Evolutionary conservation across 2,797 vertebrate species (phyloP).

Genomic region (Emydoidea blandingii): DNA sequence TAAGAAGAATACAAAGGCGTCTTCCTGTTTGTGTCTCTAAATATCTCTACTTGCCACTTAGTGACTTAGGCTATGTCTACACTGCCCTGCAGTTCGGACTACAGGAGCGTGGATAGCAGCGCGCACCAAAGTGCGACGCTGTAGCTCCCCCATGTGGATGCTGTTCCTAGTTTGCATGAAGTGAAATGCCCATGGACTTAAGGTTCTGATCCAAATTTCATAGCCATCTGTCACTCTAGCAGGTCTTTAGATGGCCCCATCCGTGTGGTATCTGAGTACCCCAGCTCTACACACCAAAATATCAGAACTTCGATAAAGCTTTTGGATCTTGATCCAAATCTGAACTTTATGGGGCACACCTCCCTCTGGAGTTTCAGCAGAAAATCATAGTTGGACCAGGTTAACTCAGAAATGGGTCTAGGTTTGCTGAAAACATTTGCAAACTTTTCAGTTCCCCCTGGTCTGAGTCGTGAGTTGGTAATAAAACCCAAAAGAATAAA

Average conservation of each 20-base stretch:
- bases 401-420: background rate
- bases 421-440: background rate
- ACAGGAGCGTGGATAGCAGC: background rate
- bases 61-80: too few relatives aligned
- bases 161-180: background rate
- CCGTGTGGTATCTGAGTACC: background rate
- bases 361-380: background rate
- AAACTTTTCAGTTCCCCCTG: background rate
- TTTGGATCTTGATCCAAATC: background rate
- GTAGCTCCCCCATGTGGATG: background rate
- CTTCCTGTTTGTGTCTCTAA: background rate
- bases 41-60: background rate
- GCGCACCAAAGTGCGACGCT: fast-evolving
- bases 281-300: background rate
- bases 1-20: background rate
- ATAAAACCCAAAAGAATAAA: background rate
- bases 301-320: background rate
- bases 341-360: background rate
- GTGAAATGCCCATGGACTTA: background rate
- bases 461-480: background rate
- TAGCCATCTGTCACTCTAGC: background rate
- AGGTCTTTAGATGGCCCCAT: background rate
- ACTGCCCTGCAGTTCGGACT: background rate
- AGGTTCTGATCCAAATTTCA: background rate
- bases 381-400: background rate